Evolutionary conservation across 1,140 invertebrate species (phyloP).

Genomic region (Popillia japonica): DNA sequence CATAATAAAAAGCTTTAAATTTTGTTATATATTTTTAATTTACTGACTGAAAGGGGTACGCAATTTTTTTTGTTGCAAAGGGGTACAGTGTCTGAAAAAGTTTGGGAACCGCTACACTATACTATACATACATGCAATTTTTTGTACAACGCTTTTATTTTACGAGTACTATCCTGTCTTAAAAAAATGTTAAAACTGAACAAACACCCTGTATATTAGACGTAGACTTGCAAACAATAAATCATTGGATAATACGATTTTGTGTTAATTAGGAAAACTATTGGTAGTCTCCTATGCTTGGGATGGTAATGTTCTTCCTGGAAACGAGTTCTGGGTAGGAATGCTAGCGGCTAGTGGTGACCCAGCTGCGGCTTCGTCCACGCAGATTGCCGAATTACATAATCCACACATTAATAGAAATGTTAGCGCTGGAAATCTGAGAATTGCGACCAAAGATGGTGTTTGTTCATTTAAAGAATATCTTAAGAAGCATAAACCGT

Average conservation of each 20-base stretch:
- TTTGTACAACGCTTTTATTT: too few species aligned
- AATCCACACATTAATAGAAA: conserved; percentile 65
- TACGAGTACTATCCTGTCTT: too few species aligned
- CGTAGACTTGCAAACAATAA: background rate
- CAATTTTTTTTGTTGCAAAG: too few species aligned
- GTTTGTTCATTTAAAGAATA: conserved; percentile 44
- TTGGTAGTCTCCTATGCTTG: conserved; percentile 72
- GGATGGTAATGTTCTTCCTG: conserved; percentile 73
- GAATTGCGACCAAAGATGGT: conserved; percentile 43
- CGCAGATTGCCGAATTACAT: conserved; percentile 67
- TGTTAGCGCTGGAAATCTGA: conserved; percentile 47
- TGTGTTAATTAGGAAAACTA: conserved; percentile 61
- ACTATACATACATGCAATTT: too few species aligned
- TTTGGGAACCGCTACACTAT: too few species aligned
- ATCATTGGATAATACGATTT: background rate
- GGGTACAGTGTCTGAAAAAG: too few species aligned
- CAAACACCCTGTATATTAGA: background rate
- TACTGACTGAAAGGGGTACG: too few species aligned
- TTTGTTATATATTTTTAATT: too few species aligned
- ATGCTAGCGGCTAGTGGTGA: conserved; percentile 65
- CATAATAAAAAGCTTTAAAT: too few species aligned
- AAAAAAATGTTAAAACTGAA: too few species aligned
- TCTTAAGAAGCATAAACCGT: conserved; percentile 35
- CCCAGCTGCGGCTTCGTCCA: conserved; percentile 69
- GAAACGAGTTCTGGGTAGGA: conserved; percentile 67